These are phyloP conservation scores for Diarsia mendica DNA, from an alignment of 2,888 invertebrate species.

Conservation along the genomic window DNA sequence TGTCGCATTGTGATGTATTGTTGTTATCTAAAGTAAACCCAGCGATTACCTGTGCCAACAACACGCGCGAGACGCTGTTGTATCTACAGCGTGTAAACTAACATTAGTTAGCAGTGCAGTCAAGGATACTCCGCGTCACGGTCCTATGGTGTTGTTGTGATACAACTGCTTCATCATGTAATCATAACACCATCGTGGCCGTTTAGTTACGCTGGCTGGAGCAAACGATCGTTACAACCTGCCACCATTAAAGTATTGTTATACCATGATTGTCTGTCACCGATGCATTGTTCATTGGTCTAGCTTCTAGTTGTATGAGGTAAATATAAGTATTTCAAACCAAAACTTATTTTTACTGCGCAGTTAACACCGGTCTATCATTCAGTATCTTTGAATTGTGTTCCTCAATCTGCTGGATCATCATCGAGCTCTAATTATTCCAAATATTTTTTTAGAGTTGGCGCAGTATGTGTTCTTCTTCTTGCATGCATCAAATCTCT, in stretches of 20 bases:
- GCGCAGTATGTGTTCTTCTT: neutral
- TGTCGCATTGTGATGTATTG: conserved; percentile 1
- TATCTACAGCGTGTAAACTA: neutral
- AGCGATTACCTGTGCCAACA: conserved; percentile 23
- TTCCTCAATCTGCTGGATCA: neutral
- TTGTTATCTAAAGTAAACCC: conserved; percentile 22
- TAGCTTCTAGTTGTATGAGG: neutral
- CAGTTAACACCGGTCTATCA: neutral
- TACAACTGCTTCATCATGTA: neutral
- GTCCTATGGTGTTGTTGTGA: neutral
- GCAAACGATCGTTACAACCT: conserved; percentile 3
- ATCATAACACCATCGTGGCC: neutral
- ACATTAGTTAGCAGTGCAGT: neutral
- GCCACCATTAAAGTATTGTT: conserved; percentile 10
- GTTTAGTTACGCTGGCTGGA: conserved; percentile 35
- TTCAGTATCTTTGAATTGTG: neutral
- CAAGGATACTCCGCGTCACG: neutral
- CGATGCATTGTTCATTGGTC: conserved; percentile 5
- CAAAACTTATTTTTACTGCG: neutral
- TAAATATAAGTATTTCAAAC: neutral
- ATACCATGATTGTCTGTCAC: conserved; percentile 14
- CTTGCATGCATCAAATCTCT: neutral
- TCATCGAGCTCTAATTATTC: neutral
- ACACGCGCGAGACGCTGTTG: neutral
- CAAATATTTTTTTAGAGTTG: neutral